Evolutionary conservation across 2,113 vertebrate species (phyloP), one percentile per base, ranked within the genome.

Genomic region (Lota lota): DNA sequence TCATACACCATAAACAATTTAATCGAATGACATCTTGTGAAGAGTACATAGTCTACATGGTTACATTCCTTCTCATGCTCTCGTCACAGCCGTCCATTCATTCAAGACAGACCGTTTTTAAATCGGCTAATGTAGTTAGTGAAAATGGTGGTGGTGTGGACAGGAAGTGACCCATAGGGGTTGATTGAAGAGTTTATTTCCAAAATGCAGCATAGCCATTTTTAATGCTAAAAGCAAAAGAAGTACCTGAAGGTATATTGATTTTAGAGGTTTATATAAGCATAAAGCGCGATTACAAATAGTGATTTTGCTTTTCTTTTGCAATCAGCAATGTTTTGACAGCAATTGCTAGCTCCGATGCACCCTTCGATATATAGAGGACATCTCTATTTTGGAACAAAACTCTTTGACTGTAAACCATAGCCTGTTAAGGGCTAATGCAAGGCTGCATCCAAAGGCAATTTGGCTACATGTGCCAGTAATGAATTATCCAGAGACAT

Each of bases 381-480:
- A 84, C 77, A 81, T 74, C 70, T 81, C 69, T 76, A 77, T 47
- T 82, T 83, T 79, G 81, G 79, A 82, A 77, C 79, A 68, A 74
- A 84, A 85, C 70, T 78, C 78, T 80, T 78, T 60, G 17, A 68
- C 70, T 85, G 82, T 84, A 87, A 88, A 89, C 81, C 76, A 77
- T 75, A 80, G 70, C 83, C 79, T 70, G 74, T 65, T 72, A 68
- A 74, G 78, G 73, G 16, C 72, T 72, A 82, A 87, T 77, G 85
- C 81, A 86, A 87, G 87, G 87, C 84, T 76, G 74, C 79, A 83
- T 85, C 74, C 79, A 83, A 76, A 93, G 91, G 91, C 91, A 89
- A 85, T 74, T 88, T 88, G 89, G 87, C 85, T 86, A 70, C 79
- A 78, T 58, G 75, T 82, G 79, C 80, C 84, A 82, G 85, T 81